Evolutionary conservation across 2,888 invertebrate genomes (phyloP), one percentile per base, ranked within the genome.

Genomic region (Acanthosepion lycidas): DNA sequence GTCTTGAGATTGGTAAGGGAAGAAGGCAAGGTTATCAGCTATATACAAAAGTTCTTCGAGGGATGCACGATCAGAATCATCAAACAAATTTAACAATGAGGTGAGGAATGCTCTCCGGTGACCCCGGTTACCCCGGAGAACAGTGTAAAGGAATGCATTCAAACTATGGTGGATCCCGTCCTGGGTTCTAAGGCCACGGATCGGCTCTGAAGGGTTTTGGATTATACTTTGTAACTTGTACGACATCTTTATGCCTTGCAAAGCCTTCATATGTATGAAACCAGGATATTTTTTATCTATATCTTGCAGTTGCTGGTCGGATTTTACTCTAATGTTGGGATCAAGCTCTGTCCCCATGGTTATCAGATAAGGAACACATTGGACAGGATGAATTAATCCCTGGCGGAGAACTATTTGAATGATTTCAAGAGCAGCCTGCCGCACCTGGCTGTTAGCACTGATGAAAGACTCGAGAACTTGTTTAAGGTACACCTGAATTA

Each of bases 201-300:
- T 98, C 94, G 98, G 98, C 94, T 97, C 96, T 92, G 96, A 95
- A 94, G 96, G 95, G 18, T 95, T 95, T 94, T 96, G 96, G 49
- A 97, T 96, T 51, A 98, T 96, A 78, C 97, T 96, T 95, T 98
- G 98, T 92, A 98, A 97, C 94, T 97, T 96, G 96, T 98, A 99
- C 49, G 99, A 99, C 96, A 99, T 98, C 96, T 98, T 98, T 96
- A 99, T 98, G 26, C 99, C 99, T 96, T 98, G 98, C 96, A 99
- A 98, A 23, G 99, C 99, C 97, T 99, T 99, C 98, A 99, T 99
- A 96, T 98, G 97, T 95, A 98, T 99, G 97, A 99, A 99, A n/a
- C 99, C 99, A 0, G 99, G 99, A 98, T 99, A 99, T 96, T 99
- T 99, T 98, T 99, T 99, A 97, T 99, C 99, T 96, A 99, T 99